phyloP scores from a whole-genome alignment of 2,888 invertebrate species.

The Augochlorella aurata region DNA sequence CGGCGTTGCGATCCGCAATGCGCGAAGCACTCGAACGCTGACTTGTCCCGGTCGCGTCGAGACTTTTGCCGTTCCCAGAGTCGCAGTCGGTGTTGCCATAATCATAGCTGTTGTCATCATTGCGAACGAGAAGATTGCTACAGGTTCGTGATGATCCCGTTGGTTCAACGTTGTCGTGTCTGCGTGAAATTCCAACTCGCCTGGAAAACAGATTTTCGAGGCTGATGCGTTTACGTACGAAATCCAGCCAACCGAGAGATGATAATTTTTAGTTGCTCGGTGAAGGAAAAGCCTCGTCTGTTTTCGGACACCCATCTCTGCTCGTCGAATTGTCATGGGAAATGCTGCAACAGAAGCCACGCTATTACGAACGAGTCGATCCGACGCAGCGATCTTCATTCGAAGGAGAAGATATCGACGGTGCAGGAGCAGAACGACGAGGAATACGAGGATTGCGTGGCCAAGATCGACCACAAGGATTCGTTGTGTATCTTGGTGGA shows the following conservation, averaged over 20 bases:
- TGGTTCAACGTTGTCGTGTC: neutral
- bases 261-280: neutral
- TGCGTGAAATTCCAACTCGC: too few relatives aligned
- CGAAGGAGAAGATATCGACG: slow-evolving; percentile 57
- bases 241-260: too few relatives aligned
- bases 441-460: slow-evolving; percentile 54
- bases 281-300: slow-evolving; percentile 30
- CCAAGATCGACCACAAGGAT: slow-evolving; percentile 74
- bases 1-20: slow-evolving; percentile 36
- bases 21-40: slow-evolving; percentile 36
- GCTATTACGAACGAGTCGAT: slow-evolving; percentile 6
- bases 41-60: slow-evolving; percentile 40
- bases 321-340: neutral
- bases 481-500: slow-evolving; percentile 76
- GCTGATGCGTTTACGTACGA: too few relatives aligned
- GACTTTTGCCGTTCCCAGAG: slow-evolving; percentile 25
- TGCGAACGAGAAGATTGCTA: slow-evolving; percentile 31
- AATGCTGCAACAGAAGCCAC: slow-evolving; percentile 2
- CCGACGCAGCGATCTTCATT: slow-evolving; percentile 31
- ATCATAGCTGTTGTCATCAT: slow-evolving; percentile 36
- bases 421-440: slow-evolving; percentile 59
- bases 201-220: too few relatives aligned
- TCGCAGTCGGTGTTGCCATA: slow-evolving; percentile 20
- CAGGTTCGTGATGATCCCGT: slow-evolving; percentile 22
- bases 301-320: slow-evolving; percentile 42